Percentiles rank a stretch among this genome's conserved stretches.
Conservation (phyloP, 2,113 vertebrate species). For the Brachypodius melanocephalos region DNA sequence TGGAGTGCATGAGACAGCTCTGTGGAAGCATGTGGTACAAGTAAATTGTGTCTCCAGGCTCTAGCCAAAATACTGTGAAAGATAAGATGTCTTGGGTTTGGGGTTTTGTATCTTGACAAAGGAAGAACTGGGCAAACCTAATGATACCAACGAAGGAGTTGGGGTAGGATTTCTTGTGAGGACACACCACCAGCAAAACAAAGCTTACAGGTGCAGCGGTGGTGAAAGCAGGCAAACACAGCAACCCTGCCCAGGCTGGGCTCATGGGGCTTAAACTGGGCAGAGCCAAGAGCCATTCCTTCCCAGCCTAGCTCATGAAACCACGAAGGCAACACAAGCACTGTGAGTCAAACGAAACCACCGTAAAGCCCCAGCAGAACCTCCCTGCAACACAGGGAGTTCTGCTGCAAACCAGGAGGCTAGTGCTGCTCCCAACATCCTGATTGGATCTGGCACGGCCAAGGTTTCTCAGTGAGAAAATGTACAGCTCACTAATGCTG, state of each 20-base stretch:
- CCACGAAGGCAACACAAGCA: rapidly evolving
- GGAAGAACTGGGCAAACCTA: not conserved
- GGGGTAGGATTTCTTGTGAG: not conserved
- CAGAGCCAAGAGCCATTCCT: not conserved
- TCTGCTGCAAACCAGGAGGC: constrained; percentile 23
- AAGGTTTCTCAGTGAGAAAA: constrained; percentile 76
- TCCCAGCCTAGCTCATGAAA: not conserved
- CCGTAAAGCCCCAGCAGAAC: not conserved
- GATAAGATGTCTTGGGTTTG: not conserved
- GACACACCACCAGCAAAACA: not conserved
- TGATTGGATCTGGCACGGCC: constrained; percentile 76
- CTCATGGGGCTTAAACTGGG: rapidly evolving
- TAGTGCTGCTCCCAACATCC: constrained; percentile 32
- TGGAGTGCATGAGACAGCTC: not conserved
- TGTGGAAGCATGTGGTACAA: not conserved
- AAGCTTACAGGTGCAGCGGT: not conserved
- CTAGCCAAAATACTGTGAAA: not conserved
- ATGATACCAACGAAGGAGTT: not conserved
- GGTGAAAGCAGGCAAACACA: not conserved
- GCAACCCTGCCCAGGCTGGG: not conserved
- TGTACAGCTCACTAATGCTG: constrained; percentile 62
- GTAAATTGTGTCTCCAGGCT: not conserved
- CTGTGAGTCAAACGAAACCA: not conserved
- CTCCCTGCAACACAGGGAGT: not conserved
- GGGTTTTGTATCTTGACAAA: not conserved